Percentiles rank a stretch among this genome's conserved stretches.
phyloP scores from a whole-genome alignment of 2,888 invertebrate species.

The Spilosoma lubricipeda region DNA sequence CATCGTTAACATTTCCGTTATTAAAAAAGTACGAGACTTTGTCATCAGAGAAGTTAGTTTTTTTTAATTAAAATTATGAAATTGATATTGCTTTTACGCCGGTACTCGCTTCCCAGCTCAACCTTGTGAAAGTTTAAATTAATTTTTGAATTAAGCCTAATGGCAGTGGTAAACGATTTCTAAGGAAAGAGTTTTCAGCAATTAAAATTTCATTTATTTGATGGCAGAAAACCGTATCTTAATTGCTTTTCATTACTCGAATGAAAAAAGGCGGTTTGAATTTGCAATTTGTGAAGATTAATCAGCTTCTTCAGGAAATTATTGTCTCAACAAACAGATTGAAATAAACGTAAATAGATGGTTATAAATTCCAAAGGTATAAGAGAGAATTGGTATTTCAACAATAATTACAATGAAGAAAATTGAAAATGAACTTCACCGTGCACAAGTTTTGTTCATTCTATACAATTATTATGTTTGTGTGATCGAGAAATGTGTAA shows the following conservation, averaged over 20 bases:
- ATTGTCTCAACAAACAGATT: slow-evolving; percentile 46
- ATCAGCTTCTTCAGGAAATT: slow-evolving; percentile 50
- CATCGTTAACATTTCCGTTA: slow-evolving; percentile 83
- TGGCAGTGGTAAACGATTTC: slow-evolving; percentile 83
- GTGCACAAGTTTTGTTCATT: neutral
- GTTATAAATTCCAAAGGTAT: slow-evolving; percentile 27
- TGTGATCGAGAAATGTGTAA: neutral
- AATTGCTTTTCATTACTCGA: slow-evolving; percentile 74
- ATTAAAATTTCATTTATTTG: slow-evolving; percentile 81
- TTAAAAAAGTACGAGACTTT: slow-evolving; percentile 86
- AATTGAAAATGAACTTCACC: neutral
- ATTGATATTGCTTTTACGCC: slow-evolving; percentile 86
- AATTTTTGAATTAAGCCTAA: slow-evolving; percentile 86
- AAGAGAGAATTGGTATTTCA: slow-evolving; percentile 30
- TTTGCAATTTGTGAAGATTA: slow-evolving; percentile 54
- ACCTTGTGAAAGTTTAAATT: slow-evolving; percentile 86
- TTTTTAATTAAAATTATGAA: slow-evolving; percentile 87
- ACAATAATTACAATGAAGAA: slow-evolving; percentile 7
- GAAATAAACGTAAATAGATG: slow-evolving; percentile 32
- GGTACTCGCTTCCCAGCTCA: slow-evolving; percentile 76
- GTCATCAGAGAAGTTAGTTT: slow-evolving; percentile 85
- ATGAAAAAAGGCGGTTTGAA: slow-evolving; percentile 61
- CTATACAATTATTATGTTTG: neutral
- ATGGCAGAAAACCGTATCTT: slow-evolving; percentile 73
- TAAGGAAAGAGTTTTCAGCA: slow-evolving; percentile 82